phyloP scores from a whole-genome alignment of 2,888 invertebrate genomes.

The Morpho helenor region DNA sequence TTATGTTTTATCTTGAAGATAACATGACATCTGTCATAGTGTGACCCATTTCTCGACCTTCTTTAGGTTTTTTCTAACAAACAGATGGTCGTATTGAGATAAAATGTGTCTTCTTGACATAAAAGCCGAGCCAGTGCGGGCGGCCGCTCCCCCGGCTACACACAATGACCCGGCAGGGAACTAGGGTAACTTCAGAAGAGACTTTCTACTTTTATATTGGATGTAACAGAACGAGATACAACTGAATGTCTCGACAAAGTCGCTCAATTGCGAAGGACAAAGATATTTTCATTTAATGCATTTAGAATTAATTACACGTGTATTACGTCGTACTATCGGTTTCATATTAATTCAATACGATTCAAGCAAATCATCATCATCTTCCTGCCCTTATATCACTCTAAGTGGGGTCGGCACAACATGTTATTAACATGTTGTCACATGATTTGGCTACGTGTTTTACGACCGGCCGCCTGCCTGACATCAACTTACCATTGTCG shows the following conservation, averaged over 20 bases:
- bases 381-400: too few species aligned
- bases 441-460: too few species aligned
- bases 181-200: constrained; percentile 21
- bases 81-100: constrained; percentile 27
- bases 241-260: background rate
- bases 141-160: constrained; percentile 14
- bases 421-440: too few species aligned
- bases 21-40: constrained; percentile 12
- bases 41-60: constrained; percentile 16
- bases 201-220: constrained; percentile 3
- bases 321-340: too few species aligned
- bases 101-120: constrained; percentile 34
- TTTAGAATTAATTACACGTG: too few species aligned
- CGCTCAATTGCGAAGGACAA: too few species aligned
- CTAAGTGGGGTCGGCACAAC: too few species aligned
- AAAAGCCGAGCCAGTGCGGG: constrained; percentile 50
- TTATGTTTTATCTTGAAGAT: constrained; percentile 4
- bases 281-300: too few species aligned
- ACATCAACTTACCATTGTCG: too few species aligned
- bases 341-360: too few species aligned
- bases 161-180: constrained; percentile 18
- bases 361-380: too few species aligned
- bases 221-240: background rate
- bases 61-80: constrained; percentile 4
- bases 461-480: too few species aligned